Percentiles rank a stretch among this genome's conserved stretches.
These are phyloP conservation scores for Ptilodon capucinus DNA, from an alignment of 2,888 invertebrate species.

Conservation along the genomic window DNA sequence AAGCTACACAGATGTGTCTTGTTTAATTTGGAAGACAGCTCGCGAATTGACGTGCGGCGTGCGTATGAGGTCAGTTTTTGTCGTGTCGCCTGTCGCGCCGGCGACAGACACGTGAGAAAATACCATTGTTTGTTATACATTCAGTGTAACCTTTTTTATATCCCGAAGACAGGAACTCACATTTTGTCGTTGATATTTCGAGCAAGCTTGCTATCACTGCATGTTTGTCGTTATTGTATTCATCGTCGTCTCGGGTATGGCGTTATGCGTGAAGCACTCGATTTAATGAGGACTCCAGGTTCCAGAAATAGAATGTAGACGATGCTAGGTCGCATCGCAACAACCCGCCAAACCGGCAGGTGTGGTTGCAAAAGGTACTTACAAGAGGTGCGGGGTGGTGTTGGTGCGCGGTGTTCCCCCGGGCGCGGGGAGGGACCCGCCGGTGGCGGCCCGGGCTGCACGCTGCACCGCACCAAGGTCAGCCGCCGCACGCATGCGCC, in stretches of 20 bases:
- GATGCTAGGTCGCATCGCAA: slow-evolving; percentile 63
- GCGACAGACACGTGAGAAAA: slow-evolving; percentile 12
- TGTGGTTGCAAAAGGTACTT: slow-evolving; percentile 61
- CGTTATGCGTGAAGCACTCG: slow-evolving; percentile 13
- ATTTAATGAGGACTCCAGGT: slow-evolving; percentile 43
- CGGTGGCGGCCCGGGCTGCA: slow-evolving; percentile 58
- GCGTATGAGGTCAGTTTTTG: slow-evolving; percentile 21
- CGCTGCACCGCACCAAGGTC: slow-evolving; percentile 80
- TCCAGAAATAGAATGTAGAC: slow-evolving; percentile 73
- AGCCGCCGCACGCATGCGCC: slow-evolving; percentile 77
- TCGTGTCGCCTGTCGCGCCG: slow-evolving; percentile 4
- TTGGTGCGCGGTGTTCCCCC: slow-evolving; percentile 50
- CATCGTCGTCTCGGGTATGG: slow-evolving; percentile 2
- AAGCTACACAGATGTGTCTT: slow-evolving; percentile 14
- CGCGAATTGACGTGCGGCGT: slow-evolving; percentile 16
- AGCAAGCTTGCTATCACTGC: too few relatives aligned
- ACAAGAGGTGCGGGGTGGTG: slow-evolving; percentile 52
- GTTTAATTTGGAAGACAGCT: slow-evolving; percentile 19
- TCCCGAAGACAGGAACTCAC: too few relatives aligned
- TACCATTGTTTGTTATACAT: slow-evolving; percentile 21
- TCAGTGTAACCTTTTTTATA: too few relatives aligned
- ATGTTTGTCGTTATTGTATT: slow-evolving; percentile 15
- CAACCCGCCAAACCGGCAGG: slow-evolving; percentile 78
- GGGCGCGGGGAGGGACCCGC: slow-evolving; percentile 34
- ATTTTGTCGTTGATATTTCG: too few relatives aligned